Evolutionary conservation across 1,140 invertebrate genomes (phyloP).

Genomic region (Limonius californicus): DNA sequence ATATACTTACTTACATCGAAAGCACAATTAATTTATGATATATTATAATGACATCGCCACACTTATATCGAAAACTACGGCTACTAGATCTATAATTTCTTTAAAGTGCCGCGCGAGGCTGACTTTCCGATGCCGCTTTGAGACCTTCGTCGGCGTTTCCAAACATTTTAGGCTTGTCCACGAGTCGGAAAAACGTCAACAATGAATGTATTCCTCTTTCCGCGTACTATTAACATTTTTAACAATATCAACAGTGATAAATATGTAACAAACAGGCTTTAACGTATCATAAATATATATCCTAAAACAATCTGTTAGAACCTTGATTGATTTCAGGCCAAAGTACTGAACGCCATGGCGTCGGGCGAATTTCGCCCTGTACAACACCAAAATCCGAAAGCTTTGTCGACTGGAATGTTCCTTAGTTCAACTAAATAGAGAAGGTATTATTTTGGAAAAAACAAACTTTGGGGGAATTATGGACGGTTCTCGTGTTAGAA

Average conservation of each 20-base stretch:
- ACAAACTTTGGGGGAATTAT: no score
- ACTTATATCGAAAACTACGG: slow-evolving; percentile 10
- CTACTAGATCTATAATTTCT: background rate
- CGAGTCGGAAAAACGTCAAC: slow-evolving; percentile 21
- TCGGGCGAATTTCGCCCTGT: no score
- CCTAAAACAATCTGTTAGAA: slow-evolving; percentile 11
- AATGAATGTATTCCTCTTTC: slow-evolving; percentile 11
- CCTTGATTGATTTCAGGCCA: slow-evolving; percentile 11
- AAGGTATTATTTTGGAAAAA: no score
- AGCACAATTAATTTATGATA: slow-evolving; percentile 23
- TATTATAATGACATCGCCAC: background rate
- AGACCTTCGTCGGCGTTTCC: background rate
- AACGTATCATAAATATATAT: slow-evolving; percentile 28
- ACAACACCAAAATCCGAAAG: no score
- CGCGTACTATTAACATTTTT: slow-evolving; percentile 18
- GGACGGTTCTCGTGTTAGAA: no score
- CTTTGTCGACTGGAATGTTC: no score
- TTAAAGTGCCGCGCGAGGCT: background rate
- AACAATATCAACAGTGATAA: slow-evolving; percentile 37
- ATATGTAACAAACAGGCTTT: slow-evolving; percentile 38
- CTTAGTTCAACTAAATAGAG: no score
- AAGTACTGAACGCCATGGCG: background rate
- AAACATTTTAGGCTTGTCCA: background rate
- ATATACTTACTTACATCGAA: slow-evolving; percentile 32
- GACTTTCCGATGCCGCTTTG: background rate